Evolutionary conservation across 2,113 vertebrate genomes (phyloP), one percentile per base, ranked within the genome.

Genomic region (Lampris incognitus): DNA sequence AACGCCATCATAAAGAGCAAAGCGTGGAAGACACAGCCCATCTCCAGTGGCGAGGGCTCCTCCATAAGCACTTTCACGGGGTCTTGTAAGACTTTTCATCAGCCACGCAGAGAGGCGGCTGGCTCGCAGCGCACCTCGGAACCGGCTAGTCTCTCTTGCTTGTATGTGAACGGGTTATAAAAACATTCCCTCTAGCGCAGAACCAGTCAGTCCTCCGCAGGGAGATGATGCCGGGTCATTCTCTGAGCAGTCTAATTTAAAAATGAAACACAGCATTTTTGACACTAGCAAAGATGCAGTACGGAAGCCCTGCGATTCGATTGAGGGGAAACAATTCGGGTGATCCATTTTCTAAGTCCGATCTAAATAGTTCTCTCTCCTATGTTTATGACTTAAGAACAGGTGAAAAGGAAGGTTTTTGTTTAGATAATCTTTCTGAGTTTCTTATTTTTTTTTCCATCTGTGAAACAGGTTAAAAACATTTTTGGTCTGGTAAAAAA

Each of bases 1-100:
- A 87, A 89, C 69, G 74, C 65, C 76, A 65, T 83, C 74, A 78
- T 68, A 81, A 71, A 73, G 82, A 83, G 82, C 81, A 84, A 88
- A 86, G 81, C 9, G 54, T 88, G 86, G 83, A 74, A 82, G 85
- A 55, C 66, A 60, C 44, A 77, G 72, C 70, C 65, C 61, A 74
- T 74, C 78, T 59, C 76, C 74, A 73, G 66, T 40, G 72, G 64
- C 84, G 74, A 84, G 72, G 81, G 87, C 85, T 86, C 79, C 79
- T 82, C 85, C 81, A 59, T 76, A 72, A 86, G 71, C 75, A 72
- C 77, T 70, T 66, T 75, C 79, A 65, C 74, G 40, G 66, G 48
- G 60, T 73, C 71, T 83, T 77, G 48, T 70, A 79, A 74, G 83
- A 72, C 67, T 58, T 82, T 88, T 82, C 56, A 85, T 89, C 72